phyloP scores from a whole-genome alignment of 1,140 invertebrate species.

The Agrilus planipennis region DNA sequence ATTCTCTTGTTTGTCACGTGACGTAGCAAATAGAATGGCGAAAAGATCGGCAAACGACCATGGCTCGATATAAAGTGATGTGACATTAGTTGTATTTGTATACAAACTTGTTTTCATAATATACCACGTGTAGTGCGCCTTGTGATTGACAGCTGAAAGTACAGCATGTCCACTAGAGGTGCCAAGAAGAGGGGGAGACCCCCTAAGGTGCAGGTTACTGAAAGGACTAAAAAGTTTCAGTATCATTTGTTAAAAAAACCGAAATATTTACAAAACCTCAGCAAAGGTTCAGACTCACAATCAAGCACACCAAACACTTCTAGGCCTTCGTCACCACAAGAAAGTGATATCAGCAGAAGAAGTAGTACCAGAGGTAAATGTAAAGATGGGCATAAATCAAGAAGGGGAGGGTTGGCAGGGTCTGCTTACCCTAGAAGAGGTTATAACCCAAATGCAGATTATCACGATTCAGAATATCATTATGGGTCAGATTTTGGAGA shows the following conservation, averaged over 20 bases:
- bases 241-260: constrained; percentile 84
- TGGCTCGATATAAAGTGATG: constrained; percentile 40
- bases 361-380: constrained; percentile 44
- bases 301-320: constrained; percentile 66
- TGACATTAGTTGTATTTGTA: constrained; percentile 52
- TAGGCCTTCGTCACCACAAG: constrained; percentile 59
- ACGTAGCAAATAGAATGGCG: constrained; percentile 46
- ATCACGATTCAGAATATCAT: constrained; percentile 76
- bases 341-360: constrained; percentile 53
- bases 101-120: constrained; percentile 43
- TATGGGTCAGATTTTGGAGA: constrained; percentile 84
- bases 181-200: constrained; percentile 76
- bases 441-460: constrained; percentile 59
- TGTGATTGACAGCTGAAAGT: constrained; percentile 31
- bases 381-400: constrained; percentile 41
- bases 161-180: constrained; percentile 69
- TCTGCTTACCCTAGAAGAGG: constrained; percentile 49
- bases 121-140: constrained; percentile 32
- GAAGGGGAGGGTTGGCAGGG: constrained; percentile 45
- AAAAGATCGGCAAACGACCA: constrained; percentile 43
- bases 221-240: constrained; percentile 71
- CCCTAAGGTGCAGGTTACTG: constrained; percentile 74
- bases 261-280: constrained; percentile 68
- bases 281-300: constrained; percentile 53
- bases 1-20: constrained; percentile 43